Conservation (phyloP, 2,797 vertebrate species). For the Acanthurus lineatus region DNA sequence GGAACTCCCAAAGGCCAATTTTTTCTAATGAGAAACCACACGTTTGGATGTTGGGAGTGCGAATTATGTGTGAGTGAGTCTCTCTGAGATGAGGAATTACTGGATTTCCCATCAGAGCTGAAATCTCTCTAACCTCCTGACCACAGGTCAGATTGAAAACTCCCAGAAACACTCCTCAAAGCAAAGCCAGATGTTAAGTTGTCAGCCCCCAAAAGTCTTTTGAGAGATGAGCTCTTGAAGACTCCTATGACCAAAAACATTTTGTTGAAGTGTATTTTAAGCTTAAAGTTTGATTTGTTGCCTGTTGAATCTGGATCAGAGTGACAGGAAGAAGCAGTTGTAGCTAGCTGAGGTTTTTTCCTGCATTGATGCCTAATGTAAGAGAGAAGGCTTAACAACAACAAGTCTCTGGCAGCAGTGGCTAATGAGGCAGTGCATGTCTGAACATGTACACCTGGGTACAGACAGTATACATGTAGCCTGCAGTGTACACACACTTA, state of each 20-base stretch:
- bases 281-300: background rate
- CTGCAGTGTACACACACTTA: conserved; percentile 56
- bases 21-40: conserved; percentile 9
- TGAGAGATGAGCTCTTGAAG: conserved; percentile 27
- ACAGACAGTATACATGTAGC: conserved; percentile 62
- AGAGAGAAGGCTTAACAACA: conserved; percentile 68
- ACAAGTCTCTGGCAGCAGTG: conserved; percentile 70
- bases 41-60: conserved; percentile 28
- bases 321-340: conserved; percentile 25
- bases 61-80: conserved; percentile 31
- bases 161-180: conserved; percentile 46
- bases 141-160: conserved; percentile 59
- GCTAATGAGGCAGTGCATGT: conserved; percentile 78
- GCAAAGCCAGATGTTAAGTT: conserved; percentile 38
- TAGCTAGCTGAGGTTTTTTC: conserved; percentile 24
- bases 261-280: conserved; percentile 8
- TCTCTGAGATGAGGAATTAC: conserved; percentile 36
- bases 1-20: background rate
- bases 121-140: conserved; percentile 67
- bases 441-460: conserved; percentile 79
- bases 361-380: conserved; percentile 37
- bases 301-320: background rate
- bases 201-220: conserved; percentile 33
- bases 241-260: background rate
- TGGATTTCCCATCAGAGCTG: conserved; percentile 53